Conservation (phyloP, 92 coral and sea anemone genomes). For the Phymanthus crucifer region DNA sequence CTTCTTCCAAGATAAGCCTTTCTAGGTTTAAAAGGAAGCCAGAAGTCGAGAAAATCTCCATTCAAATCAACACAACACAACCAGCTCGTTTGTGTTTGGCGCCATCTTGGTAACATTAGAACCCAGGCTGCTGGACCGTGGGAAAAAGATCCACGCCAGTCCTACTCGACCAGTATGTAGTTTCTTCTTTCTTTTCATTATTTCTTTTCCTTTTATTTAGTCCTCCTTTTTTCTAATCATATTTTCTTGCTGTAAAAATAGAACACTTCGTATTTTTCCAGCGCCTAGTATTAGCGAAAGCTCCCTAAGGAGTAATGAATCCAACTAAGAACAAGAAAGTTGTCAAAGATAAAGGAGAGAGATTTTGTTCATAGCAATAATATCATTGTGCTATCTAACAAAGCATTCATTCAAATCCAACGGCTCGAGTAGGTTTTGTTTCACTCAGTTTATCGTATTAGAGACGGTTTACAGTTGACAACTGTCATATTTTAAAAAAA, state of each 20-base stretch:
- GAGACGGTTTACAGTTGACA: background rate
- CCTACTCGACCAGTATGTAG: background rate
- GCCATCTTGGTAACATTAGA: background rate
- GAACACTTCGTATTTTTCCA: too few relatives aligned
- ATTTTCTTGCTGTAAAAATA: too few relatives aligned
- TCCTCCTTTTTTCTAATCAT: too few relatives aligned
- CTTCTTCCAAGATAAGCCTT: background rate
- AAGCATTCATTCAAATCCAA: background rate
- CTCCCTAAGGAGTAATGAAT: background rate
- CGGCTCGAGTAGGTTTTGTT: background rate
- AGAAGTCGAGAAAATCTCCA: background rate
- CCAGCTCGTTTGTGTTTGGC: background rate
- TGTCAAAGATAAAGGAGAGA: background rate
- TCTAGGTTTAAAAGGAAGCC: background rate
- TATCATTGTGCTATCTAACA: background rate
- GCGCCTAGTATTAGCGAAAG: too few relatives aligned
- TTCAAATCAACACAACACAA: background rate
- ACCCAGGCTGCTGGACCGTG: background rate
- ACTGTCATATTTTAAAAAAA: too few relatives aligned
- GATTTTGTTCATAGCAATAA: background rate
- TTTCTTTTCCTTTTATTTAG: too few relatives aligned
- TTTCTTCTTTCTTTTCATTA: background rate
- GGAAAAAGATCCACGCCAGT: background rate
- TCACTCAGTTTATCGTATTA: background rate
- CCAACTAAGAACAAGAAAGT: background rate